phyloP scores from a whole-genome alignment of 2,888 invertebrate genomes.

The Phengaris arion region DNA sequence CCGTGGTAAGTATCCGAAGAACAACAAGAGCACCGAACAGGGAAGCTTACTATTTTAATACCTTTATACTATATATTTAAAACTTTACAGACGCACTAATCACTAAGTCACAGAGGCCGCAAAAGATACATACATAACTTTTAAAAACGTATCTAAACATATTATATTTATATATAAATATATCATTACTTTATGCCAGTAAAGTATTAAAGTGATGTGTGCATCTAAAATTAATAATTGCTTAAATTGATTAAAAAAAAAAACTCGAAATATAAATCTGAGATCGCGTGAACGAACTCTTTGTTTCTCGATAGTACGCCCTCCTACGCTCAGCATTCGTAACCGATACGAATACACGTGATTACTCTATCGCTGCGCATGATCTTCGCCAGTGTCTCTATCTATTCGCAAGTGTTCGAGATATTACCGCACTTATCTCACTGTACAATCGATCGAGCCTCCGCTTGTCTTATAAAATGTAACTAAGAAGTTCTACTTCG shows the following conservation, averaged over 20 bases:
- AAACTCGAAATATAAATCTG: constrained; percentile 17
- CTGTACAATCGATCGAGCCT: constrained; percentile 31
- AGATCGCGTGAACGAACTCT: constrained; percentile 33
- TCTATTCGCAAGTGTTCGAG: constrained; percentile 55
- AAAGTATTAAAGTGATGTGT: background rate
- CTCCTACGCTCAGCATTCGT: constrained; percentile 57
- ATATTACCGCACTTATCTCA: constrained; percentile 34
- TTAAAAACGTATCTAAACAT: no score
- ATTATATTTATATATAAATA: no score
- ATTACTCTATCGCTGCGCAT: constrained; percentile 69
- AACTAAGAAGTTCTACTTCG: constrained; percentile 16
- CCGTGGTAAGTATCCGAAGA: no score
- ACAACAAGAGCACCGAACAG: no score
- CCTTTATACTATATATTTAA: no score
- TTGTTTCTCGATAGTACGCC: constrained; percentile 36
- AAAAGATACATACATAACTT: no score
- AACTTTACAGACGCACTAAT: no score
- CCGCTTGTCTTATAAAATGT: constrained; percentile 4
- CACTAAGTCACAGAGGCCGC: no score
- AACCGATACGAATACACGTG: constrained; percentile 60
- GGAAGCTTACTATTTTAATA: no score
- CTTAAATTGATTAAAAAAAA: background rate
- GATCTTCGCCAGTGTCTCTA: constrained; percentile 65
- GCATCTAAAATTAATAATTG: background rate
- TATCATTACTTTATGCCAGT: no score